Evolutionary conservation across 1,140 invertebrate species (phyloP).

Genomic region (Bombus waltoni): DNA sequence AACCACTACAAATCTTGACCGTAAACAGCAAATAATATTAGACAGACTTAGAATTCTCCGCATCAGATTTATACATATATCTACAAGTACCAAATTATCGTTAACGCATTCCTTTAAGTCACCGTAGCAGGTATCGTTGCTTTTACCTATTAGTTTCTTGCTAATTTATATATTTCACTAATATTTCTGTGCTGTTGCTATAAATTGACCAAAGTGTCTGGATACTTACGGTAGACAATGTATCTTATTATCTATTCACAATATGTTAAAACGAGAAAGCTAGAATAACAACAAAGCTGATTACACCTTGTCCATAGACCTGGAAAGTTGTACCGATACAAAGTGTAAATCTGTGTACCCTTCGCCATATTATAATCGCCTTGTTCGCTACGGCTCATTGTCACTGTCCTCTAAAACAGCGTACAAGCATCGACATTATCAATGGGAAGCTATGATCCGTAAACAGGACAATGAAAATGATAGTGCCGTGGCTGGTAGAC

Average conservation of each 20-base stretch:
- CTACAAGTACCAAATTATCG: no score
- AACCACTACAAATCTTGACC: no score
- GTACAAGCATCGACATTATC: constrained; percentile 29
- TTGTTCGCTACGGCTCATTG: no score
- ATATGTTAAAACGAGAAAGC: constrained; percentile 13
- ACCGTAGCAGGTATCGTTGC: no score
- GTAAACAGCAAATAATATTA: no score
- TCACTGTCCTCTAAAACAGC: not conserved
- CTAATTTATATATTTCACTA: no score
- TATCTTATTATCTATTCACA: not conserved
- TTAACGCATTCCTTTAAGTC: no score
- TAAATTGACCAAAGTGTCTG: not conserved
- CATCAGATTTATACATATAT: no score
- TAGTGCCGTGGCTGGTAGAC: not conserved
- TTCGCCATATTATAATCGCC: not conserved
- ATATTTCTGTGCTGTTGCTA: not conserved
- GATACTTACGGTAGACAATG: not conserved
- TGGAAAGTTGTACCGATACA: not conserved
- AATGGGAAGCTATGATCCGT: constrained; percentile 8
- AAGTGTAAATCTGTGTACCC: not conserved
- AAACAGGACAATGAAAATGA: constrained; percentile 19
- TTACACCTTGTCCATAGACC: not conserved
- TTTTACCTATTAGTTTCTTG: no score
- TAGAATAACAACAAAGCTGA: not conserved
- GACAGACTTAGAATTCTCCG: no score